phyloP scores from a whole-genome alignment of 2,113 vertebrate species.

The Podilymbus podiceps region DNA sequence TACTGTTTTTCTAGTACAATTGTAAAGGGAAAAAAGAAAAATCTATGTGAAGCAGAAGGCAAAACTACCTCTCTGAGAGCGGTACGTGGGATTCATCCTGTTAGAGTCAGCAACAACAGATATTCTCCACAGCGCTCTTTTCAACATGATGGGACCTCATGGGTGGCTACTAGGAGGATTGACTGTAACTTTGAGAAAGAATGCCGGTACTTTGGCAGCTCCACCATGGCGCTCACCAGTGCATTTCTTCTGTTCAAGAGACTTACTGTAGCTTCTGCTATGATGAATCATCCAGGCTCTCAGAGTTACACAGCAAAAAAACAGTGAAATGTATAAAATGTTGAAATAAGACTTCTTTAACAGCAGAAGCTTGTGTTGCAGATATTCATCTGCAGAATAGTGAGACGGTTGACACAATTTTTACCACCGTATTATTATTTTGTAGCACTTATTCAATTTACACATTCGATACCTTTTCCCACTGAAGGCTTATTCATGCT shows the following conservation, averaged over 20 bases:
- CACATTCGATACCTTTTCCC: background rate
- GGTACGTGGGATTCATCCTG: background rate
- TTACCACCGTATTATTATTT: background rate
- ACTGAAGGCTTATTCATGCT: background rate
- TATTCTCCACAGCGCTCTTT: background rate
- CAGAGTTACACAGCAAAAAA: background rate
- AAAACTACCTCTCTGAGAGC: background rate
- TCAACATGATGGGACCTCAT: accelerated
- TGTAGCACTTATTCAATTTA: background rate
- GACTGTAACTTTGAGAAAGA: background rate
- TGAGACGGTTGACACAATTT: background rate
- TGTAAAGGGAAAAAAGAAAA: background rate
- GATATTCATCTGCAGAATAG: background rate
- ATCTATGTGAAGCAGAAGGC: background rate
- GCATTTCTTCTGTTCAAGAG: background rate
- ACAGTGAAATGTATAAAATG: background rate
- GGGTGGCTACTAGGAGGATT: background rate
- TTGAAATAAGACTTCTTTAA: background rate
- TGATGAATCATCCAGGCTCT: background rate
- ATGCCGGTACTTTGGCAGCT: background rate
- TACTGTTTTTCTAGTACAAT: accelerated
- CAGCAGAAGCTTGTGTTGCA: background rate
- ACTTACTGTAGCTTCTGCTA: background rate
- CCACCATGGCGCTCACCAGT: background rate
- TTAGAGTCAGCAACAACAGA: background rate